Percentiles rank a stretch among this genome's conserved stretches.
These are phyloP conservation scores for Graptemys geographica DNA, from an alignment of 2,797 vertebrate species.

Conservation along the genomic window DNA sequence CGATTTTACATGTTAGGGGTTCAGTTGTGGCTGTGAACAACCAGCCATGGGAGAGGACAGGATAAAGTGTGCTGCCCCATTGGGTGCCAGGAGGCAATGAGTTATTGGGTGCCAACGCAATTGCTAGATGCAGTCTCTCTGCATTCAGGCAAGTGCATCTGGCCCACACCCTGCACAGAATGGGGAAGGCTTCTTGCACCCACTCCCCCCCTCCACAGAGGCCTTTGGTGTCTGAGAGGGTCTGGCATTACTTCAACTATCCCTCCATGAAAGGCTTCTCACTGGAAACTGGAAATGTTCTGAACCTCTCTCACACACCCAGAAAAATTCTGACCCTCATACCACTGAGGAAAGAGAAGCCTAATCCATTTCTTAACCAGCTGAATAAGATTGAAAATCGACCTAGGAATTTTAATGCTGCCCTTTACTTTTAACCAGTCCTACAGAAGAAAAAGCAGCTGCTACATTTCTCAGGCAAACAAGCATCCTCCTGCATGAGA, in stretches of 20 bases:
- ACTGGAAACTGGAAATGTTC: background rate
- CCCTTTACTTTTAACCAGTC: conserved; percentile 50
- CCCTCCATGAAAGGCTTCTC: background rate
- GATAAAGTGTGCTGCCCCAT: background rate
- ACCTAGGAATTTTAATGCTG: conserved; percentile 47
- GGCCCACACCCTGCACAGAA: background rate
- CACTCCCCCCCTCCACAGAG: fast-evolving
- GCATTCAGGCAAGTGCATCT: background rate
- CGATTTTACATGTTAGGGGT: background rate
- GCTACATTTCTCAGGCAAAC: conserved; percentile 43
- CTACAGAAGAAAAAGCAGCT: conserved; percentile 47
- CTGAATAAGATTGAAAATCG: conserved; percentile 56
- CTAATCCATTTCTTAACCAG: conserved; percentile 51
- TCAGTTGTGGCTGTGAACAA: background rate
- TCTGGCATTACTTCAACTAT: background rate
- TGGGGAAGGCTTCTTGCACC: background rate
- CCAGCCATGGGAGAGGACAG: background rate
- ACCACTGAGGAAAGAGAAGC: conserved; percentile 24
- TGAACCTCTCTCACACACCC: background rate
- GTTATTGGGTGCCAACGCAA: background rate
- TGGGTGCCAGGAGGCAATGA: background rate
- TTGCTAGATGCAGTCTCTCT: background rate
- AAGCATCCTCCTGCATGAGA: conserved; percentile 12
- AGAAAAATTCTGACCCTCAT: conserved; percentile 40
- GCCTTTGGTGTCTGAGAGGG: background rate